These are phyloP conservation scores for Sycophila sp. DNA, from an alignment of 1,140 invertebrate genomes.

Conservation along the genomic window DNA sequence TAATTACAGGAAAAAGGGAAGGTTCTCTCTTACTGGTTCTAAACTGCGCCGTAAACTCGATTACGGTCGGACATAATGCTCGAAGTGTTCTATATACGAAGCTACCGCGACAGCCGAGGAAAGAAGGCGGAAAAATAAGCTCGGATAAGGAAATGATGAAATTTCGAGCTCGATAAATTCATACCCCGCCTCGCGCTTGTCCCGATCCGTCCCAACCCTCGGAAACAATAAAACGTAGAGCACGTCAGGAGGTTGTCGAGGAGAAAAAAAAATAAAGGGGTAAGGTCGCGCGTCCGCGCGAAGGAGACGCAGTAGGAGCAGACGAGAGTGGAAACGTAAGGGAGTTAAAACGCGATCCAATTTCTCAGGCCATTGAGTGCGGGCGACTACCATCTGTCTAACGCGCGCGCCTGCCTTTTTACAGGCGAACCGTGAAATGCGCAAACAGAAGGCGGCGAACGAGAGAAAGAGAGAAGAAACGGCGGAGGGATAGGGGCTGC, in stretches of 20 bases:
- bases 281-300: neutral
- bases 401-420: conserved; percentile 60
- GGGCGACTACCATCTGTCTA: conserved; percentile 67
- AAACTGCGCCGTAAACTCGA: neutral
- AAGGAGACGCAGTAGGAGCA: conserved; percentile 3
- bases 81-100: neutral
- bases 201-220: neutral
- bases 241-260: conserved; percentile 2
- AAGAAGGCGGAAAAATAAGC: neutral
- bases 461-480: too few relatives aligned
- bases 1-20: too few relatives aligned
- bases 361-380: conserved; percentile 68
- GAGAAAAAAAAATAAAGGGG: conserved; percentile 27
- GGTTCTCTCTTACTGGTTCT: neutral
- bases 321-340: conserved; percentile 58
- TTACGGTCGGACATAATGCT: too few relatives aligned
- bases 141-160: neutral
- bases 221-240: conserved; percentile 35
- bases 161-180: conserved; percentile 35
- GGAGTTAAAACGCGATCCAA: conserved; percentile 68
- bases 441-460: conserved; percentile 63
- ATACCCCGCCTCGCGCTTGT: neutral
- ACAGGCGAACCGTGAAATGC: conserved; percentile 67
- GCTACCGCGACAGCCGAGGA: neutral
- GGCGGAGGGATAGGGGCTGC: conserved; percentile 1